A percentile compares a stretch with the other conserved stretches of the same genome.
These are phyloP conservation scores for Anolis sagrei DNA, from an alignment of 2,113 vertebrate genomes.

Conservation along the genomic window DNA sequence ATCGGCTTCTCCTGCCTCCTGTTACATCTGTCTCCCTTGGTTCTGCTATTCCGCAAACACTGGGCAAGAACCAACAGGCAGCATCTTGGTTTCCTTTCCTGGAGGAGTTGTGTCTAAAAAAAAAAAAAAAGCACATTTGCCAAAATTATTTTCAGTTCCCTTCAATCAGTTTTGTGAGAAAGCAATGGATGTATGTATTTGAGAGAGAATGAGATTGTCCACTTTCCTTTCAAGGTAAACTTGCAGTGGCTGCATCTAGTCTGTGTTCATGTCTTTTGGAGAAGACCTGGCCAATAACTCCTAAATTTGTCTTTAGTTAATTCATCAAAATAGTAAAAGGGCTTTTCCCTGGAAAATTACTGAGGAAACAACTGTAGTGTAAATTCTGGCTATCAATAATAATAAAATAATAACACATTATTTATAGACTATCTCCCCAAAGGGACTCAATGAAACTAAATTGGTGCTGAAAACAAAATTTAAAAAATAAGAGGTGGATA, in stretches of 20 bases:
- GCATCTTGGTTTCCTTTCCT: background rate
- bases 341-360: background rate
- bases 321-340: background rate
- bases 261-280: background rate
- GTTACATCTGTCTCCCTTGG: background rate
- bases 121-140: background rate
- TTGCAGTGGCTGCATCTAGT: background rate
- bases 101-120: background rate
- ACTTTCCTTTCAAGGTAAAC: background rate
- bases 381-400: no score
- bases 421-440: no score
- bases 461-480: no score
- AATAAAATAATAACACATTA: no score
- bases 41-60: background rate
- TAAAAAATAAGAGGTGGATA: background rate
- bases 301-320: background rate
- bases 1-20: no score
- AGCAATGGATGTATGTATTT: background rate
- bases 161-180: background rate
- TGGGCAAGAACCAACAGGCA: background rate
- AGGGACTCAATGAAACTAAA: no score
- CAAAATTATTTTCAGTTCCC: background rate
- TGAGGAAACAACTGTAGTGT: no score
- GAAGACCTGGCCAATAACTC: background rate
- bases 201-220: background rate